A percentile compares a stretch with the other conserved stretches of the same genome.
Conservation (phyloP, 2,888 invertebrate species). For the Drosophila paranaensis region DNA sequence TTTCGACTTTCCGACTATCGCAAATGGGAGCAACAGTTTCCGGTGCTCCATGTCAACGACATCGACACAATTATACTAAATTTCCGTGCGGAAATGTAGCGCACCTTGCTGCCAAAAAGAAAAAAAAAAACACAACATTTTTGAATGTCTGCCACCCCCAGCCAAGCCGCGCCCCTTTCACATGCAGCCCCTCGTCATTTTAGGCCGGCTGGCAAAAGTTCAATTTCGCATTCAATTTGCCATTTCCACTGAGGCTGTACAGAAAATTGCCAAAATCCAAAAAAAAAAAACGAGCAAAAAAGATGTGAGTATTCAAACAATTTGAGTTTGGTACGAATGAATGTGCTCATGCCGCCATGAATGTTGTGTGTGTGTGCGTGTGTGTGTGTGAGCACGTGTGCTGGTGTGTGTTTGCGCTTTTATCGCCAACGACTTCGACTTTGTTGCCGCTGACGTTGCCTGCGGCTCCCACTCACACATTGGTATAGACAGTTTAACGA, state of each 20-base stretch:
- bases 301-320: conserved; percentile 39
- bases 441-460: conserved; percentile 34
- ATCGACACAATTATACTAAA: conserved; percentile 72
- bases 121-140: conserved; percentile 19
- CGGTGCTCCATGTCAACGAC: conserved; percentile 72
- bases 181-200: neutral
- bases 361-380: conserved; percentile 13
- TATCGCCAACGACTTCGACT: conserved; percentile 63
- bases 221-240: conserved; percentile 79
- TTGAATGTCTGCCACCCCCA: conserved; percentile 18
- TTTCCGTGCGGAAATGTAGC: conserved; percentile 68
- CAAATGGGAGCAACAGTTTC: conserved; percentile 60
- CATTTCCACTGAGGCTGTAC: conserved; percentile 63
- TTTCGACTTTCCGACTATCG: conserved; percentile 5
- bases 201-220: conserved; percentile 62
- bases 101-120: conserved; percentile 41
- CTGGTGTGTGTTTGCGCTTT: conserved; percentile 49
- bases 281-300: conserved; percentile 14
- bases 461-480: conserved; percentile 23
- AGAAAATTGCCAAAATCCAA: conserved; percentile 38
- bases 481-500: conserved; percentile 60
- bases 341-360: conserved; percentile 22
- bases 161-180: neutral
- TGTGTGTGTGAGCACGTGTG: conserved; percentile 27
- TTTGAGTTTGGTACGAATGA: conserved; percentile 46